phyloP scores from a whole-genome alignment of 2,888 invertebrate genomes.

The Drosophila testacea region DNA sequence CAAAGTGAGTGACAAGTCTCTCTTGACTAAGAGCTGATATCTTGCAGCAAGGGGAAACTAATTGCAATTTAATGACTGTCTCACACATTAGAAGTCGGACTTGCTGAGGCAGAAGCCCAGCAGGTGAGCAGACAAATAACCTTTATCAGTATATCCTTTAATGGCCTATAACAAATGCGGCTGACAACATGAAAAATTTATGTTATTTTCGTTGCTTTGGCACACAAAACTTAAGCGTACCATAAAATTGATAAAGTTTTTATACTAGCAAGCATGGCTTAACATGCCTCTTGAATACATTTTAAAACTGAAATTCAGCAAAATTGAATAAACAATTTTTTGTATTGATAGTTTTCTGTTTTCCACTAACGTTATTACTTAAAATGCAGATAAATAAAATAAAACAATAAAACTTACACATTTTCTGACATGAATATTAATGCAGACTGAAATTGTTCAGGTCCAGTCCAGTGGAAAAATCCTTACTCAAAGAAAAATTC shows the following conservation, averaged over 20 bases:
- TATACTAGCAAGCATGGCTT: neutral
- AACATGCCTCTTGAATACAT: neutral
- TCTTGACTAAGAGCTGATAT: neutral
- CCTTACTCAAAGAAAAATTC: conserved; percentile 4
- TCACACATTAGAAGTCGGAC: conserved; percentile 24
- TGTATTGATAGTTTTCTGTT: conserved; percentile 12
- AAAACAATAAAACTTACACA: neutral
- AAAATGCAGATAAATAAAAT: conserved; percentile 17
- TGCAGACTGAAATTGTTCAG: neutral
- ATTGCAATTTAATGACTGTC: conserved; percentile 61
- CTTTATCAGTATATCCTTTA: conserved; percentile 11
- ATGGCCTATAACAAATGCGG: conserved; percentile 21
- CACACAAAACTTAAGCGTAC: neutral
- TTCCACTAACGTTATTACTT: conserved; percentile 6
- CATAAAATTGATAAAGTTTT: neutral
- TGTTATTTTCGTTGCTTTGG: neutral
- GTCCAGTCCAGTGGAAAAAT: conserved; percentile 1
- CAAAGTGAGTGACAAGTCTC: conserved; percentile 53
- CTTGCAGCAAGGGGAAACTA: conserved; percentile 19
- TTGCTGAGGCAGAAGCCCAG: conserved; percentile 5
- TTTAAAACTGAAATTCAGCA: conserved; percentile 2
- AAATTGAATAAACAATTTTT: conserved; percentile 9
- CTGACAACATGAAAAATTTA: conserved; percentile 11
- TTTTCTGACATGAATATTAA: neutral
- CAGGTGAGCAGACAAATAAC: conserved; percentile 23